Evolutionary conservation across 1,140 invertebrate species (phyloP), one percentile per base, ranked within the genome.

Genomic region (Lordiphosa clarofinis): DNA sequence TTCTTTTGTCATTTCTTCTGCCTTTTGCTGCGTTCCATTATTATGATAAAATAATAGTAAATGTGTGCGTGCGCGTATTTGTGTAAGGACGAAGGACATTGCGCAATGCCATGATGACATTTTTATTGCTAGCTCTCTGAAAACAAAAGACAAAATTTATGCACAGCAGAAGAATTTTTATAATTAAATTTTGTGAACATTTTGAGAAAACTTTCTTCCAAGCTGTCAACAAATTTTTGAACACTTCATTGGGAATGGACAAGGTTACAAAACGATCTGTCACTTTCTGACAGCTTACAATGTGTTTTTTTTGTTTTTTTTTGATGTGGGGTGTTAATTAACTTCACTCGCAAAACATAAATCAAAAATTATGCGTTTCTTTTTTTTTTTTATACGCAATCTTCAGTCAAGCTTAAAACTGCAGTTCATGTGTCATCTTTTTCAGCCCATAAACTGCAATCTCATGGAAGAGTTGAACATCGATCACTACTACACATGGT

Each of bases 91-190:
- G 46, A 60, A 74, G 70, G 66, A 58, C 43, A 50, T 39, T 37
- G 53, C 42, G 49, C 59, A 56, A 47, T 48, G 71, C 47, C 56
- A 64, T 65, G 76, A 73, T 82, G 76, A 84, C 73, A 84, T 78
- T 82, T 82, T 82, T 78, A 84, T 82, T 84, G 78, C 64, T 39
- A 56, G 43, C 3, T 21, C 33, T 35, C 50, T 48, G 6, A 57
- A 74, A 78, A 82, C 72, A 73, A 78, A 82, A 78, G 79, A 47
- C 63, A 31, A 82, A 82, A 82, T 82, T 82, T 82, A 82, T 82
- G 76, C 76, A 82, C 61, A 82, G 68, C 68, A 64, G 67, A 73
- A 84, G 28, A 31, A 31, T 31, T 84, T 82, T 84, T 81, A 84
- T 82, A 82, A 82, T 82, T 82, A 82, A 82, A 82, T 76, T 78